Evolutionary conservation across 2,797 vertebrate species (phyloP), one percentile per base, ranked within the genome.

Genomic region (Sparus aurata): DNA sequence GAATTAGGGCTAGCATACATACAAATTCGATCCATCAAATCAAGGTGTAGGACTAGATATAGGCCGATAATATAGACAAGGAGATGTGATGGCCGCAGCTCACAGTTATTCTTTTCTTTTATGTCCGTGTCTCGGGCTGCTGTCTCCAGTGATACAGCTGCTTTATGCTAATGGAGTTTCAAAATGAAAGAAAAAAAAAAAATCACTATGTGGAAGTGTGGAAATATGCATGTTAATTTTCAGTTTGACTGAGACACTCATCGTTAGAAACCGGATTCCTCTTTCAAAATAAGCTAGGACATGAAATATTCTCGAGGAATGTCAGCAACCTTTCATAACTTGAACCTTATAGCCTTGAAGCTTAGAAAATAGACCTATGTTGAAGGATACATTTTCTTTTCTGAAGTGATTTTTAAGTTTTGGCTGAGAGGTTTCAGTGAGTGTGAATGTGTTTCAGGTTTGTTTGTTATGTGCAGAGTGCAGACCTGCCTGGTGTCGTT

Each of bases 381-480:
- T 73, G 54, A 74, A 79, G 59, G 50, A 47, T 76, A 54, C 20
- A 2, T 41, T 79, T 78, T 77, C 52, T 67, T 62, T 59, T 69
- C 69, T 62, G 58, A 71, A 52, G 52, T 45, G 71, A 79, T 73
- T 73, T 75, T 38, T 74, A 74, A 53, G 69, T 69, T 79, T 67
- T 41, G 20, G 68, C 45, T 85, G 74, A 68, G 80, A 80, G 70
- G 69, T 80, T 76, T 73, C 73, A 72, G 82, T 82, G 83, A 79
- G 71, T 80, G 69, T 71, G 72, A 77, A 64, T 73, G 70, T 80
- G 69, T 74, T 85, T 83, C 54, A 30, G 57, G 61, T 83, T 83
- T 85, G 82, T 89, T 87, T 87, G 84, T 77, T 71, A 68, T 76
- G 68, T 49, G 83, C 75, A 67, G 18, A 75, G 67, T 72, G 77